Evolutionary conservation across 2,797 vertebrate genomes (phyloP).

Genomic region (Leptatherina wallacei): DNA sequence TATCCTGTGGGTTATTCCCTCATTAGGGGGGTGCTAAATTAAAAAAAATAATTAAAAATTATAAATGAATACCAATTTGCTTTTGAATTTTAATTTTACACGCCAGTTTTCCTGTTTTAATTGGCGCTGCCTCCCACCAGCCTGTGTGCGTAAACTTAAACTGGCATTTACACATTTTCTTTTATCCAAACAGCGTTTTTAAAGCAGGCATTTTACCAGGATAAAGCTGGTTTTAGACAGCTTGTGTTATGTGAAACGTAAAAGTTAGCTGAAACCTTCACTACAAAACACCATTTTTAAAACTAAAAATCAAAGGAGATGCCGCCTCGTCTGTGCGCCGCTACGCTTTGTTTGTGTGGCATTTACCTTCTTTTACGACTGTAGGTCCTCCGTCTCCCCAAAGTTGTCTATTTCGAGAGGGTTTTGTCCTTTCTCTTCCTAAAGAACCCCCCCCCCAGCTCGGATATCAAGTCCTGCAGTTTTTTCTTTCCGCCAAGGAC

Average conservation of each 20-base stretch:
- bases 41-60: no score
- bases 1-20: no score
- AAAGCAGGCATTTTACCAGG: no score
- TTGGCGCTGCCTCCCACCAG: conserved; percentile 9
- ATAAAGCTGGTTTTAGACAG: no score
- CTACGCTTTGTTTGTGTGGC: conserved; percentile 2
- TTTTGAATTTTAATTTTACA: no score
- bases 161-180: neutral
- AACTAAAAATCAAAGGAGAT: conserved; percentile 3
- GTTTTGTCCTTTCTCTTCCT: conserved; percentile 9
- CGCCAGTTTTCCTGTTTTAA: neutral
- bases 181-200: neutral
- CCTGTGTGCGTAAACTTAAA: conserved; percentile 34
- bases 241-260: accelerated
- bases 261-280: conserved; percentile 9
- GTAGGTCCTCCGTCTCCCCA: conserved; percentile 16
- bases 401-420: neutral
- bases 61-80: no score
- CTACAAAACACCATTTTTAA: no score
- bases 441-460: conserved; percentile 36
- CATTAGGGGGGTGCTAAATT: neutral
- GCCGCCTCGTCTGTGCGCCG: conserved; percentile 28
- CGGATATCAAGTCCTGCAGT: conserved; percentile 58
- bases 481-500: conserved; percentile 10
- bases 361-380: conserved; percentile 57